phyloP scores from a whole-genome alignment of 2,797 vertebrate genomes.

The Oceanodroma leucorhoa region DNA sequence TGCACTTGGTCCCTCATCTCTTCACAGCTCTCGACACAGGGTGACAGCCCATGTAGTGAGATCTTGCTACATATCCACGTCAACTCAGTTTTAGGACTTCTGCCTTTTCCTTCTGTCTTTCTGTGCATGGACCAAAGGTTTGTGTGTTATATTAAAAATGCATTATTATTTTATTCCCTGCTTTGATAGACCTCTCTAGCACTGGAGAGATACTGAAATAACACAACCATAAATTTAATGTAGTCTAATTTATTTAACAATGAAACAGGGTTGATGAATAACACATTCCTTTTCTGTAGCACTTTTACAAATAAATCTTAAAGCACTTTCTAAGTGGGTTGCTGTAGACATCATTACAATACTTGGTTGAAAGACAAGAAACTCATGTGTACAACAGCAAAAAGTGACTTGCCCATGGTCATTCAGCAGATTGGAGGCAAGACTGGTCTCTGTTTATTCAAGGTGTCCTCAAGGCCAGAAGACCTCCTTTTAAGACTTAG shows the following conservation, averaged over 20 bases:
- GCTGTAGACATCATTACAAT: background rate
- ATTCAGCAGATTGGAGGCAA: background rate
- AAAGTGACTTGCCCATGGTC: background rate
- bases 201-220: background rate
- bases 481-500: background rate
- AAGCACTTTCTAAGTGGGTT: background rate
- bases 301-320: background rate
- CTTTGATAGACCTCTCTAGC: background rate
- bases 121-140: background rate
- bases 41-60: background rate
- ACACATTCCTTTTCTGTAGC: background rate
- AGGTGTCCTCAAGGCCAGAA: background rate
- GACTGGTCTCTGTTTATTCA: background rate
- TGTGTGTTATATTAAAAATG: background rate
- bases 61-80: background rate
- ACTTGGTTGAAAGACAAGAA: background rate
- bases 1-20: background rate
- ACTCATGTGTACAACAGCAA: background rate
- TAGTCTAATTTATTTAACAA: background rate
- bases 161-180: background rate
- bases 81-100: background rate
- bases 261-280: background rate
- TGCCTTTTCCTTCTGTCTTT: background rate
- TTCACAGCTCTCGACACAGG: background rate
- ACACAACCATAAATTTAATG: background rate